Conservation (phyloP, 2,888 invertebrate species). For the Erebia aethiops region DNA sequence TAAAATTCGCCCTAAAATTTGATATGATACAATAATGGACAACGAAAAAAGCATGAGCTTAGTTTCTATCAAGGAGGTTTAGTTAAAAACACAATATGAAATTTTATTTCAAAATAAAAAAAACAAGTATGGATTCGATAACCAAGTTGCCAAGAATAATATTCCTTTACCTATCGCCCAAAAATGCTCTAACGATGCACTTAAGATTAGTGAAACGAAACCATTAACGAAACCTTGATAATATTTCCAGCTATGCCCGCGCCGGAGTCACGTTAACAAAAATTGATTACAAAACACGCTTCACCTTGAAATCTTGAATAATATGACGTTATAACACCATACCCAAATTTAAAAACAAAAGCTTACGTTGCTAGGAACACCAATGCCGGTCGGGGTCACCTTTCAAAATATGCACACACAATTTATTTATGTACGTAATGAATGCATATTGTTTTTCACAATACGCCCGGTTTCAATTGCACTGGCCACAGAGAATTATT, state of each 20-base stretch:
- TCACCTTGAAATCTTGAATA: slow-evolving; percentile 38
- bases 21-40: too few relatives aligned
- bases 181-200: slow-evolving; percentile 15
- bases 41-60: too few relatives aligned
- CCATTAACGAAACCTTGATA: slow-evolving; percentile 16
- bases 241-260: slow-evolving; percentile 7
- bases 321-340: slow-evolving; percentile 13
- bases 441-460: slow-evolving; percentile 22
- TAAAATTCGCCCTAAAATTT: too few relatives aligned
- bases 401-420: slow-evolving; percentile 18
- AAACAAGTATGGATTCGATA: not conserved
- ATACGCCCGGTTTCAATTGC: slow-evolving; percentile 34
- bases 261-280: slow-evolving; percentile 27
- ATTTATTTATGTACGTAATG: slow-evolving; percentile 23
- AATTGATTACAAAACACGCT: slow-evolving; percentile 34
- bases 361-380: slow-evolving; percentile 26
- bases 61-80: too few relatives aligned
- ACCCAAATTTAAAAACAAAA: not conserved
- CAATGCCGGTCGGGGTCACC: slow-evolving; percentile 11
- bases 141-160: not conserved
- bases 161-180: slow-evolving; percentile 1
- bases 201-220: slow-evolving; percentile 12
- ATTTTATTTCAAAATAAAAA: not conserved
- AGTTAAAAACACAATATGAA: not conserved
- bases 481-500: slow-evolving; percentile 14